A percentile compares a stretch with the other conserved stretches of the same genome.
Evolutionary conservation across 2,888 invertebrate genomes (phyloP).

Genomic region (Brenthis daphne): DNA sequence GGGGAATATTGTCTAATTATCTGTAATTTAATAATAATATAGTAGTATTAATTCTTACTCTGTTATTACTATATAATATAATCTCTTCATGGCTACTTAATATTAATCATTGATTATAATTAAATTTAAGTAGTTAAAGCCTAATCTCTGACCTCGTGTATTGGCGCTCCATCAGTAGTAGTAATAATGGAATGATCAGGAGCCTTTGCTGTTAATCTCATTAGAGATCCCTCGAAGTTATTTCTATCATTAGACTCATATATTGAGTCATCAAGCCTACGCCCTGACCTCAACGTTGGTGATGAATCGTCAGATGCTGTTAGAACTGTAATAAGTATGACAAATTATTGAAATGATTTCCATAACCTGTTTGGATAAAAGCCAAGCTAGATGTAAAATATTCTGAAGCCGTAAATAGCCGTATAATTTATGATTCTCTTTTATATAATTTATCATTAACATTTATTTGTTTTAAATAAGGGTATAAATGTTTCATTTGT

Average conservation of each 20-base stretch:
- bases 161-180: conserved; percentile 13
- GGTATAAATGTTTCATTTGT: too few relatives aligned
- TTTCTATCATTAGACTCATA: conserved; percentile 56
- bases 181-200: conserved; percentile 36
- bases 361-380: background rate
- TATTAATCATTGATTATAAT: too few relatives aligned
- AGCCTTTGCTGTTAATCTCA: conserved; percentile 61
- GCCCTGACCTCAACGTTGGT: conserved; percentile 48
- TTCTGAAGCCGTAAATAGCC: background rate
- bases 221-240: conserved; percentile 61
- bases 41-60: background rate
- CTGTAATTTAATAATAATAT: conserved; percentile 45
- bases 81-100: too few relatives aligned
- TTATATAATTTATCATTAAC: background rate
- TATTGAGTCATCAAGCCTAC: conserved; percentile 62
- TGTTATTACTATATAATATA: too few relatives aligned
- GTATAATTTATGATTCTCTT: background rate
- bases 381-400: background rate
- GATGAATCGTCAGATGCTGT: conserved; percentile 46
- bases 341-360: conserved; percentile 4
- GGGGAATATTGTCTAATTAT: conserved; percentile 37
- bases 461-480: background rate
- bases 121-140: background rate
- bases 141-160: conserved; percentile 25
- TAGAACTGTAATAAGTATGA: conserved; percentile 46